Conservation (phyloP, 2,113 vertebrate genomes). For the Microcebus jonahi region DNA sequence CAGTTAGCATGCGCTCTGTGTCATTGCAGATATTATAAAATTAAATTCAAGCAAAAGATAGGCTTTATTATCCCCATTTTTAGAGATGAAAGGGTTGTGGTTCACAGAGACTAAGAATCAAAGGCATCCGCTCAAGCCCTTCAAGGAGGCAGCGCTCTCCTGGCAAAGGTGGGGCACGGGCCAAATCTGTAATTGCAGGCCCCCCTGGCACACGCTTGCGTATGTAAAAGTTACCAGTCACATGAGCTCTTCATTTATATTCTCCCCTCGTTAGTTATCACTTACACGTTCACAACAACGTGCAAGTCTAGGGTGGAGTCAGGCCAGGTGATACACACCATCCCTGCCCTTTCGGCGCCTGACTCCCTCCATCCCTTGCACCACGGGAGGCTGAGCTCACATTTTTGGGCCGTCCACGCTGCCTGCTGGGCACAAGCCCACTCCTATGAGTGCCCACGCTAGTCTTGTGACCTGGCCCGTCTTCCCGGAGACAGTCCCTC, state of each 20-base stretch:
- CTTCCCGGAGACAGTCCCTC: neutral
- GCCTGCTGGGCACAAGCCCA: too few relatives aligned
- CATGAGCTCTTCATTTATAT: neutral
- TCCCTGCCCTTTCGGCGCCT: neutral
- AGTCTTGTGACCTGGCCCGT: neutral
- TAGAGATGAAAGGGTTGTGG: neutral
- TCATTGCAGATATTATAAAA: neutral
- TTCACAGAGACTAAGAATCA: neutral
- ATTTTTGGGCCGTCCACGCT: neutral
- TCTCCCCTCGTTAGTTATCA: neutral
- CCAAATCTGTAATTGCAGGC: neutral
- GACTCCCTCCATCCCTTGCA: too few relatives aligned
- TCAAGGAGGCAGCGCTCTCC: neutral
- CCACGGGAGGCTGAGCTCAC: rapidly evolving
- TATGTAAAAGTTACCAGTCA: neutral
- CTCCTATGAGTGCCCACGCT: too few relatives aligned
- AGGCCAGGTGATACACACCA: neutral
- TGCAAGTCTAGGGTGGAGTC: neutral
- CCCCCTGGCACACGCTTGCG: neutral
- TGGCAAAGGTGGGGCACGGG: neutral
- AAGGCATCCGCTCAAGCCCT: neutral
- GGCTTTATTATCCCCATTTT: neutral
- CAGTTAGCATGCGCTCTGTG: neutral
- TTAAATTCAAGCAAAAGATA: neutral
- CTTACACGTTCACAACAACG: neutral